Conservation (phyloP, 2,113 vertebrate genomes). For the Neolamprologus longior region DNA sequence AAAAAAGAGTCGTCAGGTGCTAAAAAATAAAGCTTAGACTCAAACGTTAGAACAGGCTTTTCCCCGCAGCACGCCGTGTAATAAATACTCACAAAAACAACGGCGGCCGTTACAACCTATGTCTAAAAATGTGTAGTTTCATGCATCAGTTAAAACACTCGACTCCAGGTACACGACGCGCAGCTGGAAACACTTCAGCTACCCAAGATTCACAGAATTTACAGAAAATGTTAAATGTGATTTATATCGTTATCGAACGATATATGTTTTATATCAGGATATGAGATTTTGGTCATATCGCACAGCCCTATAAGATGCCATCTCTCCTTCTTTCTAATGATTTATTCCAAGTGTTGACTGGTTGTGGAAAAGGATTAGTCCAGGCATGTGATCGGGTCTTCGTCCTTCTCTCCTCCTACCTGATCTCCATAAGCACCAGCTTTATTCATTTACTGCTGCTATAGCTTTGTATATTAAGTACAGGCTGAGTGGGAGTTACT, state of each 20-base stretch:
- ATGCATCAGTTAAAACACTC: not conserved
- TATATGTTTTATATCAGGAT: not conserved
- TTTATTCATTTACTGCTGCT: not conserved
- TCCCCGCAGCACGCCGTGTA: rapidly evolving
- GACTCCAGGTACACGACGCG: rapidly evolving
- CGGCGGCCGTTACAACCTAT: rapidly evolving
- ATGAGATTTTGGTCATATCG: not conserved
- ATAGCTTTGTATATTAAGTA: not conserved
- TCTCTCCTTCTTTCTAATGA: not conserved
- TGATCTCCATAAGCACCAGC: not conserved
- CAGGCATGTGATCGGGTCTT: not conserved
- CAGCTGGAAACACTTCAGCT: not conserved
- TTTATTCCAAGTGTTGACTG: not conserved
- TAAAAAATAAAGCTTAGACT: not conserved
- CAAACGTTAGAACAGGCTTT: not conserved
- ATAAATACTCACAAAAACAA: rapidly evolving
- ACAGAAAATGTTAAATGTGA: not conserved
- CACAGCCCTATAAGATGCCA: not conserved
- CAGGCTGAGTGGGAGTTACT: not conserved
- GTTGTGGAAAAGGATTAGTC: not conserved
- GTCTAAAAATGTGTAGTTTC: rapidly evolving
- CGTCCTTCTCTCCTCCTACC: not conserved
- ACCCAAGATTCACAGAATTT: not conserved
- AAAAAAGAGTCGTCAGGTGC: rapidly evolving
- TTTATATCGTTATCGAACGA: not conserved